Percentiles rank a stretch among this genome's conserved stretches.
phyloP scores from a whole-genome alignment of 2,797 vertebrate genomes.

The Pangasius mekongensis region DNA sequence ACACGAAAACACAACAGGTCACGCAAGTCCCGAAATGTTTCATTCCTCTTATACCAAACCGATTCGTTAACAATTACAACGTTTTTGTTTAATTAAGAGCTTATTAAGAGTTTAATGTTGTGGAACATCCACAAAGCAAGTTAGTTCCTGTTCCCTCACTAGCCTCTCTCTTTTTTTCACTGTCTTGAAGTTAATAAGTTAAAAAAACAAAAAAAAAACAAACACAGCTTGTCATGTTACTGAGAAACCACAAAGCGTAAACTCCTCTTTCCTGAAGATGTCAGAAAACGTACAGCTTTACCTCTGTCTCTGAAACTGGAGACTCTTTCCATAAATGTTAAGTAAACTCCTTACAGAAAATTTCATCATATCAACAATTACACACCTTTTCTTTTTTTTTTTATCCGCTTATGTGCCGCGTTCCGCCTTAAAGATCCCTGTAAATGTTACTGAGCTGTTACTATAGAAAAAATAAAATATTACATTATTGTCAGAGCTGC shows the following conservation, averaged over 20 bases:
- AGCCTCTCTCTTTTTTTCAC: background rate
- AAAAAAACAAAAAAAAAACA: too few species aligned
- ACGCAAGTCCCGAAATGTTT: background rate
- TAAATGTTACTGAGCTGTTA: background rate
- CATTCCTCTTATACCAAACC: background rate
- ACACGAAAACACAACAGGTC: background rate
- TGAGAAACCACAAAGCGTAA: background rate
- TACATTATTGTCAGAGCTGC: background rate
- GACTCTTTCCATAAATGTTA: background rate
- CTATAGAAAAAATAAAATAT: background rate
- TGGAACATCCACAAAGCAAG: too few species aligned
- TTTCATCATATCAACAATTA: background rate
- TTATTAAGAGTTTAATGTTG: background rate
- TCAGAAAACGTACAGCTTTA: background rate
- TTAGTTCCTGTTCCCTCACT: background rate
- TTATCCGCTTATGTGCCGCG: too few species aligned
- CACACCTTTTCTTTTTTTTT: too few species aligned
- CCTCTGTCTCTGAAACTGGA: background rate
- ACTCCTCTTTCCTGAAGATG: background rate
- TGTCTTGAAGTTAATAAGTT: background rate
- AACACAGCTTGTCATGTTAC: too few species aligned
- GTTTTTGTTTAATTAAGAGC: background rate
- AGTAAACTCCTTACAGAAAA: background rate
- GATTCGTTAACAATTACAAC: background rate
- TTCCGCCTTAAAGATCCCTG: background rate